Base-by-base conservation (phyloP, 2,797 vertebrate species). In the Mastacembelus armatus region DNA sequence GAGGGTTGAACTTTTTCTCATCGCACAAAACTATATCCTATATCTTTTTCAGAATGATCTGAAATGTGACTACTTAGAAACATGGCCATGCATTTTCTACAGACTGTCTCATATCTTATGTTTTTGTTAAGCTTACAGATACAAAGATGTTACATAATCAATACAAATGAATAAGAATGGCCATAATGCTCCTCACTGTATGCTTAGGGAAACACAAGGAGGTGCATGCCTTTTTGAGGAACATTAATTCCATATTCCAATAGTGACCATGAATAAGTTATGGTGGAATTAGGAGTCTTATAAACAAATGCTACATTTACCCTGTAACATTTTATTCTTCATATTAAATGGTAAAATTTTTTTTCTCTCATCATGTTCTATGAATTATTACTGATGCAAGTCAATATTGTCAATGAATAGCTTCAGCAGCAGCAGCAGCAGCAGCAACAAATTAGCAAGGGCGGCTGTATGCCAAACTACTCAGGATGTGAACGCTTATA, bases 401-500 rank as follows among this genome's bases (percentile, higher is more conserved):
- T 38, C 8, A 36, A 19, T 26, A 62, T 24, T 27, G 19, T 24
- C 26, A 36, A 15, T 43, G 5, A 27, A 51, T 29, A 42, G 15
- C 30, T 38, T 51, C 2, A 11, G 22, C 51, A 50, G 29, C 32
- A 33, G 50, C 38, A 49, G 58, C 65, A 30, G 10, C 54, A 30
- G 33, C 10, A 57, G 11, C 12, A 38, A n/a, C n/a, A n/a, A n/a
- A n/a, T n/a, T n/a, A n/a, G n/a, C n/a, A n/a, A n/a, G n/a, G n/a
- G 21, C 47, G 52, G n/a, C 52, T 35, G 42, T 39, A 39, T 64
- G 35, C 10, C 21, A 14, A 52, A 51, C 44, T 32, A 45, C n/a
- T 60, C 44, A n/a, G 47, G n/a, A 36, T 44, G 26, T 59, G n/a
- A 57, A 38, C 48, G 33, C 5, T 51, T 51, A 11, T 29, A 16